A percentile compares a stretch with the other conserved stretches of the same genome.
Conservation (phyloP, 1,140 invertebrate genomes). For the Atta colombica region DNA sequence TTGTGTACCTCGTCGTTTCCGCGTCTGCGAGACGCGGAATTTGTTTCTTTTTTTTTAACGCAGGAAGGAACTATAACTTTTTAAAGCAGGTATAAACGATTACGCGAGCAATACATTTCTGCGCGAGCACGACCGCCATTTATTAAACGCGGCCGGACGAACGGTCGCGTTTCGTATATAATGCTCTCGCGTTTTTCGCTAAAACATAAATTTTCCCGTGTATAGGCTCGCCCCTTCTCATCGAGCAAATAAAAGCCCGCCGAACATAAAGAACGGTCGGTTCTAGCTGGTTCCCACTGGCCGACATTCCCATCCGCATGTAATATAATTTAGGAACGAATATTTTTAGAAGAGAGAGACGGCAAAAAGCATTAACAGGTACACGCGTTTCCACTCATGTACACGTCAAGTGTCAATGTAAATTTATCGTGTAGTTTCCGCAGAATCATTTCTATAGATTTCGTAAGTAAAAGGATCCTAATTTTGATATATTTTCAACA, state of each 20-base stretch:
- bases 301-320: conserved; percentile 40
- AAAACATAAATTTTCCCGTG: conserved; percentile 51
- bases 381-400: conserved; percentile 32
- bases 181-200: conserved; percentile 42
- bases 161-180: conserved; percentile 26
- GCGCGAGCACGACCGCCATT: conserved; percentile 45
- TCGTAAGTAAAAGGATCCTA: background rate
- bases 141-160: conserved; percentile 45
- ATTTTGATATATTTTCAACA: background rate
- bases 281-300: conserved; percentile 14
- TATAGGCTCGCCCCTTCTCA: conserved; percentile 15
- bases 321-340: conserved; percentile 46
- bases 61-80: conserved; percentile 64
- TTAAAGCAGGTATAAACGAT: conserved; percentile 60
- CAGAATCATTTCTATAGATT: background rate
- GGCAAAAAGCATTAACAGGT: conserved; percentile 16
- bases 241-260: conserved; percentile 42
- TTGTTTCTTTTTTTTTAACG: conserved; percentile 26
- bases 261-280: conserved; percentile 49
- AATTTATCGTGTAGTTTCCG: conserved; percentile 30
- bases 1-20: conserved; percentile 48
- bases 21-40: conserved; percentile 19
- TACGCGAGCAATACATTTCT: conserved; percentile 62
- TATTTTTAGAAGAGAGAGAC: conserved; percentile 24
- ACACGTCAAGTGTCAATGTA: conserved; percentile 23